phyloP scores from a whole-genome alignment of 1,140 invertebrate genomes.

The Heliothis subflexa region DNA sequence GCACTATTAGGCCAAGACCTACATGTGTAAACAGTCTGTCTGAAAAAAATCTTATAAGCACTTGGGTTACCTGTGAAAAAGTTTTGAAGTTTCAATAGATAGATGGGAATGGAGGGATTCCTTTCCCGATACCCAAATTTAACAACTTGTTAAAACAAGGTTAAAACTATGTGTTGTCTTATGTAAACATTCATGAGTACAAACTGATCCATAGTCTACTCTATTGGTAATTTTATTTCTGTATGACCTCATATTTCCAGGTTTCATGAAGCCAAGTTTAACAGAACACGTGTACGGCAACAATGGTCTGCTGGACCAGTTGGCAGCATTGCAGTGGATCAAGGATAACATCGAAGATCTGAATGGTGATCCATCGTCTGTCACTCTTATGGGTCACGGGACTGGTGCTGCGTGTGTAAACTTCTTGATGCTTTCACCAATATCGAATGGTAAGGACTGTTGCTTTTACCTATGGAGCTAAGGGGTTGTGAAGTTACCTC shows the following conservation, averaged over 20 bases:
- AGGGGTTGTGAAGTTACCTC: too few relatives aligned
- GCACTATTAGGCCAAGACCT: too few relatives aligned
- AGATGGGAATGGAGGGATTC: too few relatives aligned
- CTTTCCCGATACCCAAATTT: too few relatives aligned
- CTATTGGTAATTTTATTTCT: not conserved
- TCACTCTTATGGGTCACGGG: slow-evolving; percentile 97
- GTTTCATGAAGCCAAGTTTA: slow-evolving; percentile 92
- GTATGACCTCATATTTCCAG: slow-evolving; percentile 81
- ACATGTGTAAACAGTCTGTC: too few relatives aligned
- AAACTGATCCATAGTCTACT: too few relatives aligned
- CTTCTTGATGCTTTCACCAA: slow-evolving; percentile 94
- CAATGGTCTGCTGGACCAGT: slow-evolving; percentile 96
- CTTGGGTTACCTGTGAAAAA: too few relatives aligned
- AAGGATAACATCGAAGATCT: slow-evolving; percentile 94
- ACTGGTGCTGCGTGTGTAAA: slow-evolving; percentile 97
- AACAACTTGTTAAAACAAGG: too few relatives aligned
- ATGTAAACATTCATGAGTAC: too few relatives aligned
- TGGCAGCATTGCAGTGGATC: slow-evolving; percentile 95
- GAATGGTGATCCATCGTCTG: slow-evolving; percentile 92
- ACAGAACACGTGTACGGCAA: slow-evolving; percentile 91
- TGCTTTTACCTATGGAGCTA: not conserved
- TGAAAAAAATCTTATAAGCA: too few relatives aligned
- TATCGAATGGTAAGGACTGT: slow-evolving; percentile 87
- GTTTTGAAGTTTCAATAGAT: too few relatives aligned
- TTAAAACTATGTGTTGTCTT: too few relatives aligned